Base-by-base conservation (phyloP, 2,797 vertebrate genomes). In the Luscinia megarhynchos region DNA sequence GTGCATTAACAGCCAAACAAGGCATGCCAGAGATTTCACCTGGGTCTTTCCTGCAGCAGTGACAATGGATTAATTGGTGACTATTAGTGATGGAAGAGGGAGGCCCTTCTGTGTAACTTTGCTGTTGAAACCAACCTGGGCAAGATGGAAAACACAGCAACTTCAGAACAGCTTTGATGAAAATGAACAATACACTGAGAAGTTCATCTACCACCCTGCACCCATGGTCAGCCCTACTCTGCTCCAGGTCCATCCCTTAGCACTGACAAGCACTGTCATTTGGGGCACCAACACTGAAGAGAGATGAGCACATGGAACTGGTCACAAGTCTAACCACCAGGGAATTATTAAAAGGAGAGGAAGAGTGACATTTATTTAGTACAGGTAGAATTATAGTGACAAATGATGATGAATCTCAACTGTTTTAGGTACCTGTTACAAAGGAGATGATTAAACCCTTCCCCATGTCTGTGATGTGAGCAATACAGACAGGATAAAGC, bases 181-280 rank as follows among this genome's bases (percentile, higher is more conserved):
- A 75, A 22, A 46, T 9, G 3, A 59, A 8, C 63, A 67, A 11
- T 15, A 27, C 61, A 40, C 11, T 18, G 14, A 20, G 29, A 79
- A 67, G 6, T 18, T 68, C 12, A 11, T 50, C 12, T n/a, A 2
- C 30, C 34, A 40, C 32, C 26, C 17, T 78, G 24, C 13, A 67
- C 6, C n/a, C 21, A 11, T 3, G 15, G 45, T 18, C 57, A 58
- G 38, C 7, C 53, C 64, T 8, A 3, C 34, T 50, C 40, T 76
- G 55, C 55, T 57, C 73, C 59, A 40, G 29, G 36, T 73, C 48
- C 7, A 1, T 4, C 46, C 43, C 29, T 54, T 27, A 1, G 1
- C 68, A 14, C 20, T 54, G 38, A 36, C 0, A 0, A 46, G 61
- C 53, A 16, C 34, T 53, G 11, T 18, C 36, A 10, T 32, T 27